Evolutionary conservation across 2,113 vertebrate genomes (phyloP).

Genomic region (Odobenus rosmarus): DNA sequence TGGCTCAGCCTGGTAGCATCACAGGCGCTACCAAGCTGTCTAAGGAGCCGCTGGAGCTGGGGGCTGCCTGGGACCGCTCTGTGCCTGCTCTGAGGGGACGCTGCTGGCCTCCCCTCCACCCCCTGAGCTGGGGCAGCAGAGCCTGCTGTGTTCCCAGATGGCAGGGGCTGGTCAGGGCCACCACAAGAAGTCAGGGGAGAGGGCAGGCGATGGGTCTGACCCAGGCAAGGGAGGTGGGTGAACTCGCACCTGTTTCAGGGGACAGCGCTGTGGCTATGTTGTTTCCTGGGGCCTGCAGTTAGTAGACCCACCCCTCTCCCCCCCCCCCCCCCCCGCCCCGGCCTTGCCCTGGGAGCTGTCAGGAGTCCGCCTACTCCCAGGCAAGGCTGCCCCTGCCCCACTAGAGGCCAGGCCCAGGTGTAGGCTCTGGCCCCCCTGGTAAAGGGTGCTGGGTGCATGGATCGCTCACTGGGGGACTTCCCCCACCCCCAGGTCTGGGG

Average conservation of each 20-base stretch:
- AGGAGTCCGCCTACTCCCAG: not conserved
- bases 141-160: not conserved
- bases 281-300: not conserved
- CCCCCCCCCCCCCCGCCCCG: not conserved
- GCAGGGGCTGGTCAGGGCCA: not conserved
- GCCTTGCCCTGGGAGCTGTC: not conserved
- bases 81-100: not conserved
- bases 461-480: fast-evolving
- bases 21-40: not conserved
- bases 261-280: not conserved
- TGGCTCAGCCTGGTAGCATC: not conserved
- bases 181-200: not conserved
- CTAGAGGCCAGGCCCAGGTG: not conserved
- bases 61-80: not conserved
- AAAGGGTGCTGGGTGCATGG: not conserved
- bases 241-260: not conserved
- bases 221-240: not conserved
- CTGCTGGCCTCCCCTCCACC: not conserved
- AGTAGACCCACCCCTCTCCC: not conserved
- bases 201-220: not conserved
- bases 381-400: not conserved
- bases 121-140: not conserved
- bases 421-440: not conserved
- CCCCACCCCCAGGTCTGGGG: not conserved
- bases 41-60: not conserved